A percentile compares a stretch with the other conserved stretches of the same genome.
Conservation (phyloP, 2,888 invertebrate species). For the Myopa tessellatipennis region DNA sequence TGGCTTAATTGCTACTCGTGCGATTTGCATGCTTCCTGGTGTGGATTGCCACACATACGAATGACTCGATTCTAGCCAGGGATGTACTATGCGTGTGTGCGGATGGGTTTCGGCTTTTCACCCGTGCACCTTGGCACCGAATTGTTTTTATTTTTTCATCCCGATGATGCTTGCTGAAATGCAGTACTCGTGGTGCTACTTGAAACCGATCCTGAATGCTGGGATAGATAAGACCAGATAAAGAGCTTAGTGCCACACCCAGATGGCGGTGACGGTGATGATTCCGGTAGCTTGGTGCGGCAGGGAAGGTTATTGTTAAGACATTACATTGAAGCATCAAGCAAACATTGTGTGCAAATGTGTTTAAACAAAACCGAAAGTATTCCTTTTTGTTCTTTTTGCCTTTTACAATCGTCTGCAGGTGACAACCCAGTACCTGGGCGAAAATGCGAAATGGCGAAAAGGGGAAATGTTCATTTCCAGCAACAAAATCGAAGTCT, state of each 20-base stretch:
- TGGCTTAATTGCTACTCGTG: constrained; percentile 12
- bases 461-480: not conserved
- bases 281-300: not conserved
- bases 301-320: constrained; percentile 11
- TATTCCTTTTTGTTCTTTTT: not conserved
- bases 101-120: not conserved
- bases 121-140: not conserved
- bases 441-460: constrained; percentile 4
- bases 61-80: too few relatives aligned
- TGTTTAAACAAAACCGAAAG: constrained; percentile 2
- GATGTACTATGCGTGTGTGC: too few relatives aligned
- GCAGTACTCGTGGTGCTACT: not conserved
- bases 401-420: not conserved
- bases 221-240: constrained; percentile 16
- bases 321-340: constrained; percentile 1
- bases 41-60: constrained; percentile 9
- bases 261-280: not conserved
- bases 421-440: constrained; percentile 8
- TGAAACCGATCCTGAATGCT: constrained; percentile 9
- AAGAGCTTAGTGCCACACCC: constrained; percentile 12
- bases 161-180: not conserved
- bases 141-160: not conserved
- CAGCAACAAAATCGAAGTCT: not conserved
- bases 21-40: not conserved
- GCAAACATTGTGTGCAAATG: constrained; percentile 7